A percentile compares a stretch with the other conserved stretches of the same genome.
phyloP scores from a whole-genome alignment of 2,113 vertebrate species.

The Sphyrna mokarran region DNA sequence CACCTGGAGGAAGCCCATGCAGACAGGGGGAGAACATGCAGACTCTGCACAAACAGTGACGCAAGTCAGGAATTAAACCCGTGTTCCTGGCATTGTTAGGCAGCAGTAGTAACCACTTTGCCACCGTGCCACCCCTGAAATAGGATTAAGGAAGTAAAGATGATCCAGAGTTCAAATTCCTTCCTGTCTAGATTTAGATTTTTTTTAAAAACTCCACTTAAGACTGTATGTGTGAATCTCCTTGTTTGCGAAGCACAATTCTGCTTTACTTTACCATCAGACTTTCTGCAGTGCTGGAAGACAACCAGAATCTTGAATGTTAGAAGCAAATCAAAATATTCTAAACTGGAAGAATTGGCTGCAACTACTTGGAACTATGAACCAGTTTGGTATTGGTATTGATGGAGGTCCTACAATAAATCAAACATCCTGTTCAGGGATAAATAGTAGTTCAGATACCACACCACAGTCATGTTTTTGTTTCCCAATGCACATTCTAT shows the following conservation, averaged over 20 bases:
- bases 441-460: not conserved
- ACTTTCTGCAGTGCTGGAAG: not conserved
- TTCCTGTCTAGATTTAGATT: not conserved
- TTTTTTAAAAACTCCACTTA: not conserved
- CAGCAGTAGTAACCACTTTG: no score
- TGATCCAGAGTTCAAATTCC: not conserved
- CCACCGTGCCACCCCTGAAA: not conserved
- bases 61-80: no score
- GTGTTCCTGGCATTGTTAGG: no score
- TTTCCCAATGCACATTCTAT: not conserved
- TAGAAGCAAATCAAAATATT: not conserved
- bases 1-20: no score
- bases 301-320: not conserved
- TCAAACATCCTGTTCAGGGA: conserved; percentile 7
- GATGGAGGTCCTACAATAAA: not conserved
- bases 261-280: not conserved
- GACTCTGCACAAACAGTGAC: no score
- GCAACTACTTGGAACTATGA: not conserved
- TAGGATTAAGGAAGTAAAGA: not conserved
- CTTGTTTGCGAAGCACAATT: not conserved
- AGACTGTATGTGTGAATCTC: not conserved
- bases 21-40: no score
- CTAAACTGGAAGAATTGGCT: not conserved
- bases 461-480: not conserved
- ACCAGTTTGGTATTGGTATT: not conserved